These are phyloP conservation scores for Tragelaphus imberbis DNA, from an alignment of 2,113 vertebrate genomes.

Conservation along the genomic window DNA sequence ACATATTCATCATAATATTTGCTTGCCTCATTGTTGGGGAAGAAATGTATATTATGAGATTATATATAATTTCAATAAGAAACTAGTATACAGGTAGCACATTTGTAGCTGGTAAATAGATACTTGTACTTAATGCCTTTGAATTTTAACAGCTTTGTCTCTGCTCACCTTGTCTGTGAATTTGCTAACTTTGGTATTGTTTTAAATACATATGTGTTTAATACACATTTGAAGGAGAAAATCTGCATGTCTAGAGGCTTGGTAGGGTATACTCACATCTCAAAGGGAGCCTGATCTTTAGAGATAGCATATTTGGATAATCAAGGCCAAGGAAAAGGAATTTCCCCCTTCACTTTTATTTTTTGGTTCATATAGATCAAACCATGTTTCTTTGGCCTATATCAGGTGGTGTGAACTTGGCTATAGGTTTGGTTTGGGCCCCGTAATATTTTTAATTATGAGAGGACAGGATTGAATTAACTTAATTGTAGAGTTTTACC, in stretches of 20 bases:
- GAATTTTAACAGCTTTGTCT: not conserved
- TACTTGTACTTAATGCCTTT: not conserved
- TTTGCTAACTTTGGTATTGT: not conserved
- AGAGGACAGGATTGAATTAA: slow-evolving; percentile 33
- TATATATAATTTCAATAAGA: not conserved
- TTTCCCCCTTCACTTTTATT: not conserved
- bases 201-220: not conserved
- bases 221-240: not conserved
- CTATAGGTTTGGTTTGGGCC: not conserved
- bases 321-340: not conserved
- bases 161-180: not conserved
- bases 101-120: not conserved
- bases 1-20: not conserved
- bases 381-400: not conserved
- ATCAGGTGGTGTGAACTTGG: not conserved
- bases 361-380: not conserved
- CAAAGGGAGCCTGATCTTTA: not conserved
- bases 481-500: slow-evolving; percentile 37
- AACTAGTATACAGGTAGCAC: not conserved
- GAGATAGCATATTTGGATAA: not conserved
- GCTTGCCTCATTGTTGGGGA: not conserved
- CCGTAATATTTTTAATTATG: slow-evolving; percentile 7
- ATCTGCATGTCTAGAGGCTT: not conserved
- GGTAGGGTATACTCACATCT: not conserved
- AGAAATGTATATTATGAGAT: not conserved